Evolutionary conservation across 2,113 vertebrate species (phyloP), one percentile per base, ranked within the genome.

Genomic region (Tupaia tana): DNA sequence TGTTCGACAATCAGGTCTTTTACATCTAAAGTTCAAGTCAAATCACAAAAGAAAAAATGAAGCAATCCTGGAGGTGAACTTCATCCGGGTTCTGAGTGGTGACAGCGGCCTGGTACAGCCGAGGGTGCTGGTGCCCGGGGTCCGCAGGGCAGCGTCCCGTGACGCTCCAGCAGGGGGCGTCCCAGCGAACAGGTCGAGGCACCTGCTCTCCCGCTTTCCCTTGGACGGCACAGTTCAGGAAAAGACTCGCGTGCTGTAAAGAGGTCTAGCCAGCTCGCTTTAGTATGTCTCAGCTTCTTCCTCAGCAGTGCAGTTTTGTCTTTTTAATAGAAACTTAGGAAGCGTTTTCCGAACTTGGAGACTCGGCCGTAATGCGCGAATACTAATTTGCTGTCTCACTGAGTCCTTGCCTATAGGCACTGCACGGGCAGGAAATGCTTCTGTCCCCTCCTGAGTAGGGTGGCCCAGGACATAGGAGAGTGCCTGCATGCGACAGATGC

Each of bases 11-110:
- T 25, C 52, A 91, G 34, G 43, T 10, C 5, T 56, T 95, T 94
- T 31, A 69, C 27, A 67, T 77, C 22, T 87, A 73, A 85, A 97
- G 79, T 78, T 67, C 34, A 75, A 93, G 34, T 86, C n/a, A 86
- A 93, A 86, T 80, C n/a, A 73, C 24, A 74, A 73, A 87, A 82
- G 24, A 79, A 75, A 54, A 78, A 69, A 13, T 86, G 70, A 75
- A 63, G 19, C 4, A 11, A 29, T 12, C 25, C 66, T 73, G 14
- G 31, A 71, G 25, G 6, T 86, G n/a, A 71, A 29, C 0, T 52
- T 80, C 83, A 64, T 95, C 63, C 20, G 6, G 18, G 79, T 73
- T 31, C 9, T 95, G 66, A 83, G 22, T 86, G 34, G 24, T 31
- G 31, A 29, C 61, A 64, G 6, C 58, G 34, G 54, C 86, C 7